phyloP scores from a whole-genome alignment of 2,113 vertebrate genomes.

The Cynopterus brachyotis region DNA sequence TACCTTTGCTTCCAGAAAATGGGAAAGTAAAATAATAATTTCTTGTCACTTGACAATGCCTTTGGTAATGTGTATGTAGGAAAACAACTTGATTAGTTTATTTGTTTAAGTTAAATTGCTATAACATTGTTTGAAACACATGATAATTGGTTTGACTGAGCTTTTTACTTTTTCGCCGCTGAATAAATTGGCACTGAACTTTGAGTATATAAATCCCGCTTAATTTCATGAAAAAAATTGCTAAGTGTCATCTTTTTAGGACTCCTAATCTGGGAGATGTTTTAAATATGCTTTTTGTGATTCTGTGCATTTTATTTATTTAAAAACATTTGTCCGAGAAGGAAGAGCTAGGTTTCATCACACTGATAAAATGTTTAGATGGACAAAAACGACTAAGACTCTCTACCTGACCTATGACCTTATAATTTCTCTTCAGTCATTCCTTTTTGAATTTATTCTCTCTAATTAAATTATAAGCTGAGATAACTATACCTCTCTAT shows the following conservation, averaged over 20 bases:
- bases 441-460: neutral
- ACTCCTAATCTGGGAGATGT: neutral
- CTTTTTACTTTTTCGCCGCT: neutral
- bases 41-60: neutral
- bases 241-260: neutral
- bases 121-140: neutral
- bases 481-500: neutral
- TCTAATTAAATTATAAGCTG: neutral
- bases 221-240: neutral
- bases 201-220: neutral
- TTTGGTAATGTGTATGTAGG: neutral
- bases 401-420: neutral
- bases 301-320: neutral
- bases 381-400: neutral
- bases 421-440: neutral
- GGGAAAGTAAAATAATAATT: neutral
- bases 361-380: neutral
- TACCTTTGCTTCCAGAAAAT: neutral
- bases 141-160: neutral
- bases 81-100: neutral
- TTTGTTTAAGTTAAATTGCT: constrained; percentile 27
- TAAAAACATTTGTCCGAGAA: neutral
- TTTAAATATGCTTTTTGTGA: neutral
- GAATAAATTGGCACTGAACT: neutral
- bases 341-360: neutral